phyloP scores from a whole-genome alignment of 2,113 vertebrate genomes.

The Xenopus borealis region DNA sequence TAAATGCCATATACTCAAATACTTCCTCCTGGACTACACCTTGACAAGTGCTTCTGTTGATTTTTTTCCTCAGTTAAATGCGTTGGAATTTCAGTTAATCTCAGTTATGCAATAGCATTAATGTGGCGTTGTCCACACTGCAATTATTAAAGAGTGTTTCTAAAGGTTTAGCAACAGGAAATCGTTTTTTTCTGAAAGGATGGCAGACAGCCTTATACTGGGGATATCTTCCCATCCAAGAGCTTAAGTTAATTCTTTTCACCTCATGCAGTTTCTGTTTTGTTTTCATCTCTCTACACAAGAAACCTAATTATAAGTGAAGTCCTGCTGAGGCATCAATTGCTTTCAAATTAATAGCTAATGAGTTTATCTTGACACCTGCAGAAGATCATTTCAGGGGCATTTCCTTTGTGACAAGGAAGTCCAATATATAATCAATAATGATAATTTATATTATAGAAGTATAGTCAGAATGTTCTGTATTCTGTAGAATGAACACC shows the following conservation, averaged over 20 bases:
- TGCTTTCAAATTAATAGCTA: slow-evolving; percentile 34
- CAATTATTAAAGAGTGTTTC: neutral
- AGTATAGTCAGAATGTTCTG: neutral
- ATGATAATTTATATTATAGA: slow-evolving; percentile 34
- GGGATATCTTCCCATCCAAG: neutral
- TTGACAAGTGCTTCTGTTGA: neutral
- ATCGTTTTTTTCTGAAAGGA: neutral
- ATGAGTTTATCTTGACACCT: slow-evolving; percentile 30
- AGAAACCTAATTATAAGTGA: slow-evolving; percentile 20
- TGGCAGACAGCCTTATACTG: neutral
- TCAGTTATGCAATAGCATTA: neutral
- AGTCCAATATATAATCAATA: slow-evolving; percentile 13
- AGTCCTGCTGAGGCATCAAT: slow-evolving; percentile 25
- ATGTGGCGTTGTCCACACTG: neutral
- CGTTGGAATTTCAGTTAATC: slow-evolving; percentile 1
- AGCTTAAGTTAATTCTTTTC: neutral
- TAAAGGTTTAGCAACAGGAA: neutral
- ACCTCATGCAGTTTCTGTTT: neutral
- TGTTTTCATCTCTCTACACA: slow-evolving; percentile 19
- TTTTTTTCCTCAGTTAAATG: slow-evolving; percentile 1
- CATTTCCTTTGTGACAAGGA: neutral
- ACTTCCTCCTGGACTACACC: neutral
- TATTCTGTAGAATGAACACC: neutral
- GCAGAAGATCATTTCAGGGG: slow-evolving; percentile 1
- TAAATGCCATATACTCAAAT: too few species aligned